phyloP scores from a whole-genome alignment of 2,888 invertebrate species.

The Thereva unica region DNA sequence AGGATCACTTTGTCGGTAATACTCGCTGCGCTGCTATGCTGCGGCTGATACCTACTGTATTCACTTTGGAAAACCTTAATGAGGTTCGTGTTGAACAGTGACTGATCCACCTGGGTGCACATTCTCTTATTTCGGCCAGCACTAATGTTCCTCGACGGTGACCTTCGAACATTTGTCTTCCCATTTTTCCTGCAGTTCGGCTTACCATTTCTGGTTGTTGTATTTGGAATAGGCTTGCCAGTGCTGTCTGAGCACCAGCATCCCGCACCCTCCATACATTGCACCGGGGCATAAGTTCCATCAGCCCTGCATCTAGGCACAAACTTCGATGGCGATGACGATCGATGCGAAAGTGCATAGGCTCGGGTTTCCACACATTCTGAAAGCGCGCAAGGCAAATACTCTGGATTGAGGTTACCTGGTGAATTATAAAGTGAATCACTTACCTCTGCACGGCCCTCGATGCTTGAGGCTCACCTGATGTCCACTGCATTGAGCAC shows the following conservation, averaged over 20 bases:
- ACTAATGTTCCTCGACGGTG: slow-evolving; percentile 62
- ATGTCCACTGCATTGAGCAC: slow-evolving; percentile 76
- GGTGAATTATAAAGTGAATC: neutral
- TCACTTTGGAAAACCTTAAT: slow-evolving; percentile 85
- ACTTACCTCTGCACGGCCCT: slow-evolving; percentile 73
- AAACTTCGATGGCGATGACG: slow-evolving; percentile 62
- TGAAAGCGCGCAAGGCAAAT: slow-evolving; percentile 51
- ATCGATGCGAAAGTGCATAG: slow-evolving; percentile 58
- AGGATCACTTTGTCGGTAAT: slow-evolving; percentile 65
- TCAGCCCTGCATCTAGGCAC: slow-evolving; percentile 81
- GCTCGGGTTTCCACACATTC: slow-evolving; percentile 61
- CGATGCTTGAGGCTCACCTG: slow-evolving; percentile 73
- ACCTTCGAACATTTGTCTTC: slow-evolving; percentile 65
- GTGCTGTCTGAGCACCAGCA: slow-evolving; percentile 92
- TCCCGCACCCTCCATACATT: slow-evolving; percentile 77
- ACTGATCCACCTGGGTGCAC: slow-evolving; percentile 76
- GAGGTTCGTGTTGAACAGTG: slow-evolving; percentile 80
- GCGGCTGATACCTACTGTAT: slow-evolving; percentile 61
- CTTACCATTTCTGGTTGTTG: slow-evolving; percentile 71
- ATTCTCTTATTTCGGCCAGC: slow-evolving; percentile 55
- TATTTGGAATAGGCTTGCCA: slow-evolving; percentile 81
- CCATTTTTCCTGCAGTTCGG: slow-evolving; percentile 68
- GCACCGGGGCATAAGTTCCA: slow-evolving; percentile 82
- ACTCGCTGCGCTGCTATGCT: slow-evolving; percentile 43
- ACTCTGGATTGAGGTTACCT: neutral